Percentiles rank a stretch among this genome's conserved stretches.
Conservation (phyloP, 2,888 invertebrate genomes). For the Parascotia fuliginaria region DNA sequence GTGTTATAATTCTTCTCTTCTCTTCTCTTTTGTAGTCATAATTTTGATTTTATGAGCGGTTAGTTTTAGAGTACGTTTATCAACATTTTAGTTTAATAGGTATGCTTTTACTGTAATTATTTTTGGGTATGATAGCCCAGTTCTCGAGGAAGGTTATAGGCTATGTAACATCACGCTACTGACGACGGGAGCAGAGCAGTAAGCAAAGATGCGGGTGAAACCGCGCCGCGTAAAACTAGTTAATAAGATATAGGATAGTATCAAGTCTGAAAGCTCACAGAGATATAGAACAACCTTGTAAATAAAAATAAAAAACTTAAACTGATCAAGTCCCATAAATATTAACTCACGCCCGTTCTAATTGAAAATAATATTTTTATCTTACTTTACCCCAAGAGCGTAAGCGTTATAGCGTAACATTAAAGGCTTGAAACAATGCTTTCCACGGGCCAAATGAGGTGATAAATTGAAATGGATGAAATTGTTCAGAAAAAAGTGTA, state of each 20-base stretch:
- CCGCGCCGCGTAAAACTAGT: too few species aligned
- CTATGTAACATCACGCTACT: too few species aligned
- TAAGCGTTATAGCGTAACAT: background rate
- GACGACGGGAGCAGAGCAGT: too few species aligned
- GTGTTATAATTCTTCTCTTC: background rate
- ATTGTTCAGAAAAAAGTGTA: slow-evolving; percentile 9
- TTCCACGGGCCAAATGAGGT: slow-evolving; percentile 3
- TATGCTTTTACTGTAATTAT: too few species aligned
- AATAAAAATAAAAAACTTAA: background rate
- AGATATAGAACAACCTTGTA: too few species aligned
- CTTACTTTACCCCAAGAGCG: background rate
- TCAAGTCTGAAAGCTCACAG: too few species aligned
- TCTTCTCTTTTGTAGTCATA: background rate
- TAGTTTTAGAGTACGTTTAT: background rate
- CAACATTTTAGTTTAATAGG: too few species aligned
- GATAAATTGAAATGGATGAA: slow-evolving; percentile 17
- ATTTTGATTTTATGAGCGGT: background rate
- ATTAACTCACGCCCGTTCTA: background rate
- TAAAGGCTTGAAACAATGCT: slow-evolving; percentile 9
- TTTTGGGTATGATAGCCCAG: too few species aligned
- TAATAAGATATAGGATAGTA: too few species aligned
- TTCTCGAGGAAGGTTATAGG: too few species aligned
- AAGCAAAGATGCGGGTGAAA: too few species aligned
- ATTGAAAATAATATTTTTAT: background rate
- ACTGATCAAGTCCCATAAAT: background rate